phyloP scores from a whole-genome alignment of 2,888 invertebrate species.

The Pollenia amentaria region DNA sequence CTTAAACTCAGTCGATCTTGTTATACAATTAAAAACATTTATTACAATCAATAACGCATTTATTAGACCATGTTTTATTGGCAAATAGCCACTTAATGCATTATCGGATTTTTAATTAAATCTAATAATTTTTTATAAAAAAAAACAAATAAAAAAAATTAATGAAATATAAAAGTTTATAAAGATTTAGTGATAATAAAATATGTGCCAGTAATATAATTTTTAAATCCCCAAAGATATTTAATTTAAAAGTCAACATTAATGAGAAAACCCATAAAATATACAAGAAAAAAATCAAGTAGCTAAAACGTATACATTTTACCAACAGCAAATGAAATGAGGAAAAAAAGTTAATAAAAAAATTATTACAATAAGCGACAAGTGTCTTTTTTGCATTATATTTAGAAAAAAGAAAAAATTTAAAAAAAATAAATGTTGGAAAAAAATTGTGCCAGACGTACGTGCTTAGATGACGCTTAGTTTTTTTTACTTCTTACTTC shows the following conservation, averaged over 20 bases:
- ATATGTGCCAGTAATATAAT: constrained; percentile 39
- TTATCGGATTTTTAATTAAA: neutral
- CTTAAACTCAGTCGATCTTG: too few relatives aligned
- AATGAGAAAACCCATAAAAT: constrained; percentile 18
- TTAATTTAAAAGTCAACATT: constrained; percentile 36
- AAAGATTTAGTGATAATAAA: neutral
- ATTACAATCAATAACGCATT: too few relatives aligned
- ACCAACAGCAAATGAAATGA: neutral
- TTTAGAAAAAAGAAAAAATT: neutral
- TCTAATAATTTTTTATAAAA: constrained; percentile 10
- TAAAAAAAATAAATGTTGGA: neutral
- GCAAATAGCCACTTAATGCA: too few relatives aligned
- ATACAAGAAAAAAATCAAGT: constrained; percentile 19
- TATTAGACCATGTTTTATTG: too few relatives aligned
- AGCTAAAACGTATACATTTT: constrained; percentile 28
- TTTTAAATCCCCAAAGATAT: constrained; percentile 58
- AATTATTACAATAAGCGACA: constrained; percentile 55
- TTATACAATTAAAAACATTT: too few relatives aligned
- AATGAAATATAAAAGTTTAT: neutral
- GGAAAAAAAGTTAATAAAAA: constrained; percentile 1
- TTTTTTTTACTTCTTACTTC: constrained; percentile 15
- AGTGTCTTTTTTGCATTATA: constrained; percentile 37
- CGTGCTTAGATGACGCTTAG: constrained; percentile 38
- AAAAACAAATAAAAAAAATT: neutral
- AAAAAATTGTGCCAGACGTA: constrained; percentile 42